A percentile compares a stretch with the other conserved stretches of the same genome.
Conservation (phyloP, 1,140 invertebrate genomes). For the Ptiloglossa arizonensis region DNA sequence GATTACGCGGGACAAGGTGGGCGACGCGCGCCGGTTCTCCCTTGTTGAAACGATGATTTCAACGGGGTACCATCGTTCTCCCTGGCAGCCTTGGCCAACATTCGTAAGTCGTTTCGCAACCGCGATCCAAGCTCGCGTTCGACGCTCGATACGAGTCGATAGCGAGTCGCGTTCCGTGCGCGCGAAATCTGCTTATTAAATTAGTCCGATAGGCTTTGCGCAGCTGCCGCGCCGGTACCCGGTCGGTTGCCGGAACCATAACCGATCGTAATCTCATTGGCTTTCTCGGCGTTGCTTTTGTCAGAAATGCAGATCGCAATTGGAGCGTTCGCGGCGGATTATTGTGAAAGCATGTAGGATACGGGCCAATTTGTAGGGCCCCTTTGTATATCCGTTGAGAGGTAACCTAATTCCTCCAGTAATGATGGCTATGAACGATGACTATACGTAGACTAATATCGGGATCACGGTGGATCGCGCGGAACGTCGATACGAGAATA, state of each 20-base stretch:
- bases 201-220: no score
- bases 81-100: not conserved
- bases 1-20: not conserved
- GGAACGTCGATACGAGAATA: slow-evolving; percentile 48
- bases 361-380: slow-evolving; percentile 58
- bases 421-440: slow-evolving; percentile 60
- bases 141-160: not conserved
- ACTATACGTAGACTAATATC: slow-evolving; percentile 59
- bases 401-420: slow-evolving; percentile 65
- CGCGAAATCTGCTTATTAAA: slow-evolving; percentile 1
- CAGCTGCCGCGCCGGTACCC: not conserved
- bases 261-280: not conserved
- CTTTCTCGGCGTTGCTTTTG: no score
- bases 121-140: not conserved
- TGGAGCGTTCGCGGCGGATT: slow-evolving; percentile 27
- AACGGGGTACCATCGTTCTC: no score
- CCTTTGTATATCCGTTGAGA: slow-evolving; percentile 67
- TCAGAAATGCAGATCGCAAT: slow-evolving; percentile 7
- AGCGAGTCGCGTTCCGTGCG: not conserved
- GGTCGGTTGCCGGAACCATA: not conserved
- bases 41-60: not conserved
- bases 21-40: not conserved
- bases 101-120: not conserved
- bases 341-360: slow-evolving; percentile 61
- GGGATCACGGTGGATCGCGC: slow-evolving; percentile 41